Percentiles rank a stretch among this genome's conserved stretches.
Conservation (phyloP, 1,140 invertebrate species). For the Mylabris phalerata region DNA sequence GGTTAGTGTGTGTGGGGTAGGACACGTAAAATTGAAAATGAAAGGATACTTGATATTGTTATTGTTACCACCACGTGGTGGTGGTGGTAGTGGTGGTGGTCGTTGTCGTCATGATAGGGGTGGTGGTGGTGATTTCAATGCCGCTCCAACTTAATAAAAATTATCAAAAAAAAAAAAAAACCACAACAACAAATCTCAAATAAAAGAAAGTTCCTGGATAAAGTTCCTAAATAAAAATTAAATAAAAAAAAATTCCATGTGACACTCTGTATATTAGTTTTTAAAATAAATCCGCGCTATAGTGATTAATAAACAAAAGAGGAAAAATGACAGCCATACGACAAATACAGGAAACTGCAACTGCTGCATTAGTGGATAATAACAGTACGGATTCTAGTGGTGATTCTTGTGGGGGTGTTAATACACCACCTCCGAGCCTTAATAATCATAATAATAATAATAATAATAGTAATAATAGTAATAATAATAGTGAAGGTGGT, state of each 20-base stretch:
- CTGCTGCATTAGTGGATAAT: slow-evolving; percentile 10
- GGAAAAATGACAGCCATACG: slow-evolving; percentile 33
- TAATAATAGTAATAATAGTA: background rate
- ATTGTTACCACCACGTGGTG: too few relatives aligned
- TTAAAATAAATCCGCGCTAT: background rate
- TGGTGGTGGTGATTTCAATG: too few relatives aligned
- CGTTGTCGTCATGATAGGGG: too few relatives aligned
- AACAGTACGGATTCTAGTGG: slow-evolving; percentile 35
- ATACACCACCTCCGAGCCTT: too few relatives aligned
- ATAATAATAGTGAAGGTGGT: slow-evolving; percentile 24
- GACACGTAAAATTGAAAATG: too few relatives aligned
- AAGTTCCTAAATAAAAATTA: background rate
- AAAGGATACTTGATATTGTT: too few relatives aligned
- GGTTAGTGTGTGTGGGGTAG: too few relatives aligned
- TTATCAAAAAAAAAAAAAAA: background rate
- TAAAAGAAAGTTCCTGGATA: background rate
- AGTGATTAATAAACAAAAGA: too few relatives aligned
- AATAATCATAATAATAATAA: background rate
- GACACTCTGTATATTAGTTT: background rate
- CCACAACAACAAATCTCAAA: background rate
- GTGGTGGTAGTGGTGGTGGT: too few relatives aligned
- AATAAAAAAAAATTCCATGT: background rate
- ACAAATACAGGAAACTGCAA: slow-evolving; percentile 29
- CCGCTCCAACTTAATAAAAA: too few relatives aligned
- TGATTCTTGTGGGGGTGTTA: slow-evolving; percentile 15